phyloP scores from a whole-genome alignment of 2,113 vertebrate genomes.

The Cavia porcellus region DNA sequence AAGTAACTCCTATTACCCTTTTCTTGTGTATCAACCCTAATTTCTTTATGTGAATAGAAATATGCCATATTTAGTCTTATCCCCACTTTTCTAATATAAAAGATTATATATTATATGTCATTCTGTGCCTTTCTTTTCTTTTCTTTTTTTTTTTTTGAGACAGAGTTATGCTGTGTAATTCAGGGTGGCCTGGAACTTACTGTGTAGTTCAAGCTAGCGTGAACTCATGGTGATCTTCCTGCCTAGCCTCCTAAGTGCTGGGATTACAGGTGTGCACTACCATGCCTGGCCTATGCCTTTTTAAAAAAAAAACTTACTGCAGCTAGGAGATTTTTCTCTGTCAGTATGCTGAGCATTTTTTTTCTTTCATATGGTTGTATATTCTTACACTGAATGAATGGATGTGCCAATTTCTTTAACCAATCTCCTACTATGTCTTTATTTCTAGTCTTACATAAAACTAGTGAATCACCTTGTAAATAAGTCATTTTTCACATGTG shows the following conservation, averaged over 20 bases:
- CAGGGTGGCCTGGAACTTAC: background rate
- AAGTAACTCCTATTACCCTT: background rate
- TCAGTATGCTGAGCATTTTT: background rate
- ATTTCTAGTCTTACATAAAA: background rate
- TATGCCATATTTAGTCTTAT: background rate
- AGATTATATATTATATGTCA: background rate
- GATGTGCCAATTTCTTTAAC: background rate
- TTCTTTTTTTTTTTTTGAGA: background rate
- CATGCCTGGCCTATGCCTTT: background rate
- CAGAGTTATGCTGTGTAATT: background rate
- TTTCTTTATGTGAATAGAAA: conserved; percentile 22
- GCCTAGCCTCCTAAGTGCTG: background rate
- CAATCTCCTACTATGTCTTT: background rate
- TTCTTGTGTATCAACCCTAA: background rate
- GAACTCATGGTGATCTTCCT: background rate
- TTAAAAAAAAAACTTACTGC: background rate
- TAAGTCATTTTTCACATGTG: conserved; percentile 12
- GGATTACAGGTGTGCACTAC: background rate
- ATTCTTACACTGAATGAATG: background rate
- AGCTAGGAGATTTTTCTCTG: background rate
- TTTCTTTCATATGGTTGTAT: background rate
- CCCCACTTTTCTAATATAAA: background rate
- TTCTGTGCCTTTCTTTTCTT: background rate
- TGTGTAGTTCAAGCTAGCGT: background rate
- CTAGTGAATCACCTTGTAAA: background rate